These are phyloP conservation scores for Lycophotia porphyrea DNA, from an alignment of 2,888 invertebrate species.

Conservation along the genomic window DNA sequence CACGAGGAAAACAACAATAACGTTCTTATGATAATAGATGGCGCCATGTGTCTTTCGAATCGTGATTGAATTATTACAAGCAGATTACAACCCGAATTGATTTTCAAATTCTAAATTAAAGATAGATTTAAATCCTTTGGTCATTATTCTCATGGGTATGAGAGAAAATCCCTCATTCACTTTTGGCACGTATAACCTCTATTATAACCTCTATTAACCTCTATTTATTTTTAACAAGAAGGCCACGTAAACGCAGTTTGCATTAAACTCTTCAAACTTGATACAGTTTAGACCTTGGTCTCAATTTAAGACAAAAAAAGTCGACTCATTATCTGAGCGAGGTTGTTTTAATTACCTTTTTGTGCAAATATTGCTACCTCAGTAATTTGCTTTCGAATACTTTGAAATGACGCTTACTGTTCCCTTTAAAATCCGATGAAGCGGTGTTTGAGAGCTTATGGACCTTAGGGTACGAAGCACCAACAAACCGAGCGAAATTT, in stretches of 20 bases:
- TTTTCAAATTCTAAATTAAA: no score
- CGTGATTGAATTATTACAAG: no score
- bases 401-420: neutral
- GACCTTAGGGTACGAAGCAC: neutral
- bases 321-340: slow-evolving; percentile 38
- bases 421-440: neutral
- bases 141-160: neutral
- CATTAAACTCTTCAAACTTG: slow-evolving; percentile 37
- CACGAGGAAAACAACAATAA: no score
- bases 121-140: neutral
- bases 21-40: no score
- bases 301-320: slow-evolving; percentile 42
- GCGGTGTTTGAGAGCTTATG: neutral
- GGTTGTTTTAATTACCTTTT: slow-evolving; percentile 44
- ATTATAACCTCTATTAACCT: slow-evolving; percentile 16
- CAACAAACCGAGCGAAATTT: neutral
- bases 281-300: slow-evolving; percentile 41
- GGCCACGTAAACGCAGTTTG: slow-evolving; percentile 30
- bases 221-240: slow-evolving; percentile 50
- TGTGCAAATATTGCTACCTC: slow-evolving; percentile 15
- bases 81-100: no score
- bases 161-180: neutral
- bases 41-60: no score
- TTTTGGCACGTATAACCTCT: slow-evolving; percentile 36
- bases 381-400: neutral